Base-by-base conservation (phyloP, 2,797 vertebrate genomes). In the Jordanella pulchra region DNA sequence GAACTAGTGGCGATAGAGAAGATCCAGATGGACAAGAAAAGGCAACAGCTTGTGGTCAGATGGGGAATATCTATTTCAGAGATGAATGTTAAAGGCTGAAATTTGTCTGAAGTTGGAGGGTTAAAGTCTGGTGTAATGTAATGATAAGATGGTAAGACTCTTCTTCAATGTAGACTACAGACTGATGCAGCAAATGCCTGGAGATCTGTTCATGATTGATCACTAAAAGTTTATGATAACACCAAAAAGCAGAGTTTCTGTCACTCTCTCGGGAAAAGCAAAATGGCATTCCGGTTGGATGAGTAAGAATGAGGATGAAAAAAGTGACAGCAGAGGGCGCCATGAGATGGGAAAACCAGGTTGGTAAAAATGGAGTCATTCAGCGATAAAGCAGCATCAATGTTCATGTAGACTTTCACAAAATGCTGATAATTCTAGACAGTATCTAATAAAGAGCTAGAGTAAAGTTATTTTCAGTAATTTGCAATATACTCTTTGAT, bases 101-200 rank as follows among this genome's bases (percentile, higher is more conserved):
- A 77, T 84, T 89, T 89, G 83, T 86, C 84, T 86, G 81, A 92
- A 75, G 78, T 89, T 90, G 75, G 79, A 84, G 76, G 72, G 86
- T 92, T 91, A 84, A 83, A 84, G 84, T 91, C 84, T 87, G 83
- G 89, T 93, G 92, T 85, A 90, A 94, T 94, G 93, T 89, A 81
- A 94, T 95, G 94, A 78, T 72, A 86, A 88, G 80, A 93, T 91
- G 86, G 56, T 42, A 71, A 39, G 7, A 80, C 87, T 83, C 88
- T 84, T 88, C 76, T 82, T 88, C 77, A 58, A 86, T 79, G 84
- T 80, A 76, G 79, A 80, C 75, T 80, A 90, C 74, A 83, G 75
- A 81, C 77, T 86, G 78, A 83, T 77, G 85, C 65, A 87, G 84
- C 73, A 86, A 76, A 93, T 93, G 91, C 73, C 70, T 83, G 82